Base-by-base conservation (phyloP, 1,140 invertebrate species). In the Zaprionus camerounensis region DNA sequence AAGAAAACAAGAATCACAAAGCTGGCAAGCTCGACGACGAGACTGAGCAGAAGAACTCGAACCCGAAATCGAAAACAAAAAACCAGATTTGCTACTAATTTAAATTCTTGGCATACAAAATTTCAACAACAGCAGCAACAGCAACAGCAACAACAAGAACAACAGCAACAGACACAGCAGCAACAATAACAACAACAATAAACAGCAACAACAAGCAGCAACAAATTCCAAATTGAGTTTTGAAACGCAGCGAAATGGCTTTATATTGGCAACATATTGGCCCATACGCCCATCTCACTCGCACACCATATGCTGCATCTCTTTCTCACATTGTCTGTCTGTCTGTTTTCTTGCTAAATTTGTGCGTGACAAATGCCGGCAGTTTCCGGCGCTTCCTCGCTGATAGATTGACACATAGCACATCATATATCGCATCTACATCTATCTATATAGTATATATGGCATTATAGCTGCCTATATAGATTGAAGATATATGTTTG, bases 41-140 rank as follows among this genome's bases (percentile, higher is more conserved):
- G 59, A 24, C 34, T 38, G 46, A 61, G 68, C 9, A 46, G 41
- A 44, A 44, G 41, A 46, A 59, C 70, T 72, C 63, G 72, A 90
- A 90, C 75, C 78, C 85, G 85, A 88, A 90, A 81, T 84, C 76
- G 41, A 58, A 57, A 22, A 64, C 34, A 75, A 76, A 86, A 84
- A 88, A 88, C 85, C 85, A 90, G 85, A 88, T 90, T 88, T 88
- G 79, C 85, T 88, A 90, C 85, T 90, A 88, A 88, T 88, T 88
- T 88, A 88, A 88, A 88, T 88, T 88, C 85, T 81, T 90, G 85
- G 85, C 85, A 90, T 80, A 88, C 78, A 90, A 88, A 88, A 85
- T 82, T 79, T 79, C 61, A 24, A 56, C 61, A 71, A 53, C 56
- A 64, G 15, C 38, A 73, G 49, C 22, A 51, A 74, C 78, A 85